Conservation (phyloP, 2,113 vertebrate genomes). For the Hiodon alosoides region DNA sequence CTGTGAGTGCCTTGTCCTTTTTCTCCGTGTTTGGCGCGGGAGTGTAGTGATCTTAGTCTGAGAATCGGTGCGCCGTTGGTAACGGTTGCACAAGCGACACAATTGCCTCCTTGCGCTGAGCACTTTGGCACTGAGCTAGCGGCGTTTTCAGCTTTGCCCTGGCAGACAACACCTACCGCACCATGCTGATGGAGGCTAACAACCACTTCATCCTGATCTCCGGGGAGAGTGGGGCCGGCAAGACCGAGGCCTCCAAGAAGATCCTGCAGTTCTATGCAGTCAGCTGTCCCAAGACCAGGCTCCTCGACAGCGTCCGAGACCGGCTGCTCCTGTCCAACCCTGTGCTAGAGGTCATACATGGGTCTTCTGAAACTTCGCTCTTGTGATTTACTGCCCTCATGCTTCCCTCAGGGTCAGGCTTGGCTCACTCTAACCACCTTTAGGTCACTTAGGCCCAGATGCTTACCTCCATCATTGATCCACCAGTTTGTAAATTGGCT, state of each 20-base stretch:
- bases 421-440: no score
- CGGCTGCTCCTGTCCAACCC: constrained; percentile 90
- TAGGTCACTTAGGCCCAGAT: no score
- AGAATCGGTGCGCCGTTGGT: background rate
- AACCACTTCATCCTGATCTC: constrained; percentile 97
- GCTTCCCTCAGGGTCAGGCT: no score
- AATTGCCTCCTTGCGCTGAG: background rate
- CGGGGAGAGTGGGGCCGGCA: constrained; percentile 92
- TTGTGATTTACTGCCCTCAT: no score
- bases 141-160: constrained; percentile 76
- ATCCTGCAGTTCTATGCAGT: constrained; percentile 91
- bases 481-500: no score
- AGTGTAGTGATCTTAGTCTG: background rate
- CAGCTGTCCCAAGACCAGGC: constrained; percentile 82
- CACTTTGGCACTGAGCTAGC: no score
- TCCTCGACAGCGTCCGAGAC: constrained; percentile 80
- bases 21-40: background rate
- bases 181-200: constrained; percentile 83
- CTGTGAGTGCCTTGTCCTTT: constrained; percentile 67
- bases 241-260: constrained; percentile 95
- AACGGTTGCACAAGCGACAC: background rate
- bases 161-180: constrained; percentile 89
- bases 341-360: constrained; percentile 77
- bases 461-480: no score
- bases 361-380: no score